Evolutionary conservation across 35 echinoderm and acorn worm genomes (phyloP).

Genomic region (Holothuria glaberrima): DNA sequence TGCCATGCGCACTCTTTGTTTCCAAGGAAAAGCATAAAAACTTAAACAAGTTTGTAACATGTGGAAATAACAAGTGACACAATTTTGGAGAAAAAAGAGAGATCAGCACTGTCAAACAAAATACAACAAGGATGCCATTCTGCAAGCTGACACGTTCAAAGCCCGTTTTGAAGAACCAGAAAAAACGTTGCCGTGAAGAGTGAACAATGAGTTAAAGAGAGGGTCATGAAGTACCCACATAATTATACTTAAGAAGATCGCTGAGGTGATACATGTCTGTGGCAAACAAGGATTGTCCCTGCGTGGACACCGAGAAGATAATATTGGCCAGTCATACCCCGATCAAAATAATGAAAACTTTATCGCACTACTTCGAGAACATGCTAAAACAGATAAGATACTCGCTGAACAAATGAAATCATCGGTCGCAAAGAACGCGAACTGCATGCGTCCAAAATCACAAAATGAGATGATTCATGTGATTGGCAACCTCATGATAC

Average conservation of each 20-base stretch:
- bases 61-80: slow-evolving; percentile 11
- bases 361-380: slow-evolving; percentile 15
- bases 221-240: too few relatives aligned
- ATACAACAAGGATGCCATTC: background rate
- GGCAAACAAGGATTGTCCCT: too few relatives aligned
- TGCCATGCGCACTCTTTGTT: slow-evolving; percentile 19
- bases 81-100: slow-evolving; percentile 9
- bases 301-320: too few relatives aligned
- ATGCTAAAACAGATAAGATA: slow-evolving; percentile 4
- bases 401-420: background rate
- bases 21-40: background rate
- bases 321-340: background rate
- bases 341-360: slow-evolving; percentile 17
- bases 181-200: background rate
- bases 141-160: slow-evolving; percentile 3
- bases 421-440: too few relatives aligned
- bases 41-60: slow-evolving; percentile 12
- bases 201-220: background rate
- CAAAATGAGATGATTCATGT: slow-evolving; percentile 50
- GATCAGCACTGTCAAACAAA: slow-evolving; percentile 16
- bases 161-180: slow-evolving; percentile 1
- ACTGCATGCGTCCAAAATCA: slow-evolving; percentile 7
- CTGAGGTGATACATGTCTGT: too few relatives aligned
- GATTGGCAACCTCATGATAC: slow-evolving; percentile 41
- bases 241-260: too few relatives aligned